Percentiles rank a stretch among this genome's conserved stretches.
These are phyloP conservation scores for Crax fasciolata DNA, from an alignment of 2,797 vertebrate genomes.

Conservation along the genomic window DNA sequence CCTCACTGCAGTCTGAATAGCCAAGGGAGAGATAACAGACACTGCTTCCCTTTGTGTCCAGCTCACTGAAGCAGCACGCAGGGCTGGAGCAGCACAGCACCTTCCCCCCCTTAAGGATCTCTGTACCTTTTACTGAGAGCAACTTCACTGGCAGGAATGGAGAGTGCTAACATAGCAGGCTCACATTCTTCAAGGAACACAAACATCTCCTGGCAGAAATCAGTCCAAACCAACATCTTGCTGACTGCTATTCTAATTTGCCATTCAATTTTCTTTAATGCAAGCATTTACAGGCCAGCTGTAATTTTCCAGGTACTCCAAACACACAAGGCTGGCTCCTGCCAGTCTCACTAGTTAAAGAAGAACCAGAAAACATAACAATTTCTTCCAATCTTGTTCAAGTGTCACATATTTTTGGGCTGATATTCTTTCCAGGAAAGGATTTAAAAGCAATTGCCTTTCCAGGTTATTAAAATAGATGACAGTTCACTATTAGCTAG, in stretches of 20 bases:
- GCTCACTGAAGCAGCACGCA: fast-evolving
- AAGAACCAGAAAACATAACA: conserved; percentile 29
- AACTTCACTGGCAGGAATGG: background rate
- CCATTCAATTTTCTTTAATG: background rate
- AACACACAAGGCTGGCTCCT: background rate
- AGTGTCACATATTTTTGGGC: conserved; percentile 6
- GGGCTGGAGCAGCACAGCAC: background rate
- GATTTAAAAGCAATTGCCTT: conserved; percentile 49
- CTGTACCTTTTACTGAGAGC: background rate
- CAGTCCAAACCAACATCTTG: background rate
- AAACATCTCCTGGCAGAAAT: background rate
- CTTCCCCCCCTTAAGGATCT: background rate
- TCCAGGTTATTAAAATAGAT: conserved; percentile 46
- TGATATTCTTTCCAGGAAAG: conserved; percentile 18
- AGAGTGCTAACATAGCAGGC: background rate
- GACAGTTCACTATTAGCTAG: background rate
- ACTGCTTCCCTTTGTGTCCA: fast-evolving
- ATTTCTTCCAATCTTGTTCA: background rate
- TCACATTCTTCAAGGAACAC: background rate
- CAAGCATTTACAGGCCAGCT: background rate
- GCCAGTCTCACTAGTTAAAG: background rate
- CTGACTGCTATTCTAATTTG: conserved; percentile 17
- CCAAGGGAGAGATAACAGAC: background rate
- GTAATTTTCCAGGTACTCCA: conserved; percentile 26
- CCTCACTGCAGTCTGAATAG: background rate